Conservation (phyloP, 2,888 invertebrate genomes). For the Teleiodes luculella region DNA sequence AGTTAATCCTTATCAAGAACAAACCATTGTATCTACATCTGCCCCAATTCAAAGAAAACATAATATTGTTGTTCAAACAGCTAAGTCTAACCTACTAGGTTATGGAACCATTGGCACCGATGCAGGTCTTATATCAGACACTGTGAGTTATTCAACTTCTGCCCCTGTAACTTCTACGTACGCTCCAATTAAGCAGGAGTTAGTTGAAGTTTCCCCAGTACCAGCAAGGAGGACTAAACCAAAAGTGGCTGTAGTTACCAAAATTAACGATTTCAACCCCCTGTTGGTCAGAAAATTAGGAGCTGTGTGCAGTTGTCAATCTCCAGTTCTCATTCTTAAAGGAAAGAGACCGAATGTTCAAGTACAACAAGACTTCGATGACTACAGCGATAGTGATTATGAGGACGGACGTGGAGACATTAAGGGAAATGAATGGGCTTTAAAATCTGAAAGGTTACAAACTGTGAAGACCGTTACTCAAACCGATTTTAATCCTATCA, state of each 20-base stretch:
- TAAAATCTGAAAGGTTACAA: constrained; percentile 42
- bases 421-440: constrained; percentile 42
- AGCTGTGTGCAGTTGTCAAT: constrained; percentile 85
- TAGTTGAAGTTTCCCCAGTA: constrained; percentile 53
- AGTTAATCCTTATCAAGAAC: constrained; percentile 56
- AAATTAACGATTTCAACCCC: constrained; percentile 85
- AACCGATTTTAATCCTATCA: constrained; percentile 68
- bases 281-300: constrained; percentile 84
- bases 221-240: constrained; percentile 61
- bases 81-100: constrained; percentile 64
- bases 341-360: constrained; percentile 61
- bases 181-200: constrained; percentile 54
- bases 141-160: constrained; percentile 51
- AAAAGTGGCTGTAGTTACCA: constrained; percentile 80
- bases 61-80: constrained; percentile 64
- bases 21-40: constrained; percentile 31
- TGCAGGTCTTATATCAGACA: constrained; percentile 57
- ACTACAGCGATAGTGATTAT: constrained; percentile 49
- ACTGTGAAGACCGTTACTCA: constrained; percentile 40
- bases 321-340: constrained; percentile 74
- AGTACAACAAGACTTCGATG: constrained; percentile 42
- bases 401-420: constrained; percentile 52
- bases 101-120: constrained; percentile 70
- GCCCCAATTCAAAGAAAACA: constrained; percentile 43
- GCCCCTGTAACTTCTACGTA: constrained; percentile 51